A percentile compares a stretch with the other conserved stretches of the same genome.
These are phyloP conservation scores for Oligia fasciuncula DNA, from an alignment of 2,888 invertebrate species.

Conservation along the genomic window DNA sequence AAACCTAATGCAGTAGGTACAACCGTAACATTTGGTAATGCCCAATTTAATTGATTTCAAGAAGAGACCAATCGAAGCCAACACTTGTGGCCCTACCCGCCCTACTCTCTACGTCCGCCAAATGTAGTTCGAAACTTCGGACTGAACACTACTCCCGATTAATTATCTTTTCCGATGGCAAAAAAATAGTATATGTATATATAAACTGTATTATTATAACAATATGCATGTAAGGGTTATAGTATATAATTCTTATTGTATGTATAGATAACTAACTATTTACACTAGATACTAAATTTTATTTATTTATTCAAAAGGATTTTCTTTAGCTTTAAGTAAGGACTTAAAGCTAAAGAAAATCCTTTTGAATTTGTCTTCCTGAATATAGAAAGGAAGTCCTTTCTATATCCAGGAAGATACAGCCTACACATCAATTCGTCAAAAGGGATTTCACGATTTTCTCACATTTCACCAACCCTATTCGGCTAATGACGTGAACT, in stretches of 20 bases:
- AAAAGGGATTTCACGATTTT: neutral
- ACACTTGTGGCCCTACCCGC: no score
- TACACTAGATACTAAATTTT: no score
- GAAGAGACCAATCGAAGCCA: neutral
- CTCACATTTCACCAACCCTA: constrained; percentile 43
- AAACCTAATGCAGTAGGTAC: no score
- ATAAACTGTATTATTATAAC: no score
- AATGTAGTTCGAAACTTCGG: neutral
- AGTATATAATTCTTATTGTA: no score
- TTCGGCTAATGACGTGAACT: constrained; percentile 35
- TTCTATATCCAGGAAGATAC: neutral
- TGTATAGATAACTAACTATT: no score
- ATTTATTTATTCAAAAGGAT: neutral
- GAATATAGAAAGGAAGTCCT: no score
- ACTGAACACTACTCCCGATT: neutral
- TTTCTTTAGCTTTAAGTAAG: neutral
- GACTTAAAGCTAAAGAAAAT: no score
- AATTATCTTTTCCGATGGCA: neutral
- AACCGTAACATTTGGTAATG: no score
- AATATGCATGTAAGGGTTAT: no score
- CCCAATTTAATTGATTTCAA: neutral
- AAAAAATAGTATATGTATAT: no score
- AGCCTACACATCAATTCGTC: neutral
- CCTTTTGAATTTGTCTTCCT: no score
- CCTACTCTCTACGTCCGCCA: neutral